Percentiles rank a stretch among this genome's conserved stretches.
Conservation (phyloP, 1,140 invertebrate species). For the Cylas formicarius region DNA sequence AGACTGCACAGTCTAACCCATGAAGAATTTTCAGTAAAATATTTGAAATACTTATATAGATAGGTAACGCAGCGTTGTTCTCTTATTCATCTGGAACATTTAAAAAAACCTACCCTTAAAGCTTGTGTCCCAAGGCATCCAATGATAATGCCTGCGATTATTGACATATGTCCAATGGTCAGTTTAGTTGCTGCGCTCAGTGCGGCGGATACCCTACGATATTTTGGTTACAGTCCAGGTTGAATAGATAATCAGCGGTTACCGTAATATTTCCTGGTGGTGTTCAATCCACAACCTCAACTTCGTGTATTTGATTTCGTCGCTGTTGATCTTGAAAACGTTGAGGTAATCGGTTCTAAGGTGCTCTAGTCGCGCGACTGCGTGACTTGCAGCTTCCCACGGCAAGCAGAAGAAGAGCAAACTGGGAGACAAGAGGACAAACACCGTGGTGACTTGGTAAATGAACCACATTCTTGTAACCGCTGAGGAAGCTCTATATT, state of each 20-base stretch:
- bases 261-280: slow-evolving; percentile 18
- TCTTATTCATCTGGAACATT: too few species aligned
- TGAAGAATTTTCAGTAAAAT: too few species aligned
- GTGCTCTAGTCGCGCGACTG: slow-evolving; percentile 10
- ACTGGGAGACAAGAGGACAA: slow-evolving; percentile 6
- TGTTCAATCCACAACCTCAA: slow-evolving; percentile 10
- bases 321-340: not conserved
- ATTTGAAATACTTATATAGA: too few species aligned
- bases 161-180: slow-evolving; percentile 4
- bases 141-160: slow-evolving; percentile 1
- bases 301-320: not conserved
- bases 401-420: slow-evolving; percentile 5
- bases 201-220: not conserved
- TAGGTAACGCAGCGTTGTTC: too few species aligned
- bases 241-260: slow-evolving; percentile 2
- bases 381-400: slow-evolving; percentile 14
- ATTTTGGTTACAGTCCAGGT: not conserved
- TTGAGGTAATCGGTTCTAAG: slow-evolving; percentile 5
- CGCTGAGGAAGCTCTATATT: not conserved
- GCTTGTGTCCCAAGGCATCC: slow-evolving; percentile 2
- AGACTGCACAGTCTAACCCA: too few species aligned
- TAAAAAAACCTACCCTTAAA: not conserved
- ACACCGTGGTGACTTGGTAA: slow-evolving; percentile 9
- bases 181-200: not conserved
- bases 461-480: not conserved